Evolutionary conservation across 2,113 vertebrate species (phyloP).

Genomic region (Cisticola juncidis): DNA sequence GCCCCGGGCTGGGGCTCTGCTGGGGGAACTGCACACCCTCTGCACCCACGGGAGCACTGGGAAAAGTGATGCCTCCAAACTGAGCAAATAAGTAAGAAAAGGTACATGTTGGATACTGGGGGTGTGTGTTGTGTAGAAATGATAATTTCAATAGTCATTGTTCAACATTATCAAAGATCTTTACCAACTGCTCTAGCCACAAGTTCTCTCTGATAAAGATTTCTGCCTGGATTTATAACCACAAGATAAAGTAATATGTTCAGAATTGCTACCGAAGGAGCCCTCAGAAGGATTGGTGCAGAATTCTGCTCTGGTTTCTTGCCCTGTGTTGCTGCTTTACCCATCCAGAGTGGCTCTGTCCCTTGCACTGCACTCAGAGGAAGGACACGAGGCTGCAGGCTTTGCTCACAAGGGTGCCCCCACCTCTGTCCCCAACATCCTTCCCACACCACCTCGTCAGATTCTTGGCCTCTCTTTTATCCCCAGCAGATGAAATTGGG

Average conservation of each 20-base stretch:
- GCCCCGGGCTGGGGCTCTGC: background rate
- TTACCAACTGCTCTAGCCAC: background rate
- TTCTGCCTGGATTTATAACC: background rate
- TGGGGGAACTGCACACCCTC: background rate
- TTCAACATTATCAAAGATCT: background rate
- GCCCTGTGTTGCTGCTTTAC: background rate
- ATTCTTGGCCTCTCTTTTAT: background rate
- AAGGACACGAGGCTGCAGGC: background rate
- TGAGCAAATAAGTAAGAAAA: rapidly evolving
- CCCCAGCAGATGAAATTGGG: background rate
- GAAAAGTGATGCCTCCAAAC: background rate
- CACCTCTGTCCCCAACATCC: background rate
- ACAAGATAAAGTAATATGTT: background rate
- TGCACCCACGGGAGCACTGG: rapidly evolving
- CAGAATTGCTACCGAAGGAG: background rate
- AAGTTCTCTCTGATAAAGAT: background rate
- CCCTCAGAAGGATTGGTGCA: background rate
- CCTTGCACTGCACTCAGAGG: background rate
- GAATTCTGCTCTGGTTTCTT: background rate
- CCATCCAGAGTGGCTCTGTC: background rate
- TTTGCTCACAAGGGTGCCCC: background rate
- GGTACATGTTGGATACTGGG: rapidly evolving
- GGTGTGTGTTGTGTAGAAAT: background rate
- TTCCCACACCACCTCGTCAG: background rate
- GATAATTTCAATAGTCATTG: background rate